Evolutionary conservation across 1,140 invertebrate species (phyloP), one percentile per base, ranked within the genome.

Genomic region (Papilio polytes): DNA sequence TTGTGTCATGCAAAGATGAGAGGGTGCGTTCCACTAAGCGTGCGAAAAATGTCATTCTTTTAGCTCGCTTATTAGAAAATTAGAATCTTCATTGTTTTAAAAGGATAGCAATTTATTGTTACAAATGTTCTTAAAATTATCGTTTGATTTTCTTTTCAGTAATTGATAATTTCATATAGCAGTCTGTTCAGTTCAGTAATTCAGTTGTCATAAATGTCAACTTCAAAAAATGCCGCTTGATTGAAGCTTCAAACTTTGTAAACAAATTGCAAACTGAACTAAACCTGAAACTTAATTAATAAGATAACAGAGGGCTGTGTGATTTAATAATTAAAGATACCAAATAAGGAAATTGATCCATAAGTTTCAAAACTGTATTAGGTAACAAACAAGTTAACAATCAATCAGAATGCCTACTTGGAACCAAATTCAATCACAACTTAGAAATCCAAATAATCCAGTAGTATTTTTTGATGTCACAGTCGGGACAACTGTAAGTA

Each of bases 391-490:
- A 18, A 70, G 36, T 26, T 10, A 73, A 44, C 72, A 15, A 31
- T 72, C 26, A 72, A 10, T 20, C 81, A 88, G 91, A 92, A 98
- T 98, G 98, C 98, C 98, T 4, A 98, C 97, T 80, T 98, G 98
- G 98, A 97, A 97, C 96, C 98, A 98, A 96, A 98, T 99, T 89
- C 98, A 98, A 91, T 96, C 97, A n/a, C 98, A 99, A 94, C 94
- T 99, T 31, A 96, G 97, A 84, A 97, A 98, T 95, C 97, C 98
- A 22, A 98, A 98, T 85, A 99, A 99, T 95, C 99, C 99, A 0
- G 98, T 99, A 18, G 99, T 99, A 12, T 99, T 98, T 91, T 98
- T 99, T 91, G 99, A 99, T 95, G 97, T 99, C 36, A 97, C 98
- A 82, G 98, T 99, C 74, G 99, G 98, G 74, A 98, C 98, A 36